A percentile compares a stretch with the other conserved stretches of the same genome.
Conservation (phyloP, 2,797 vertebrate species). For the Pangasius sanitwongsei region DNA sequence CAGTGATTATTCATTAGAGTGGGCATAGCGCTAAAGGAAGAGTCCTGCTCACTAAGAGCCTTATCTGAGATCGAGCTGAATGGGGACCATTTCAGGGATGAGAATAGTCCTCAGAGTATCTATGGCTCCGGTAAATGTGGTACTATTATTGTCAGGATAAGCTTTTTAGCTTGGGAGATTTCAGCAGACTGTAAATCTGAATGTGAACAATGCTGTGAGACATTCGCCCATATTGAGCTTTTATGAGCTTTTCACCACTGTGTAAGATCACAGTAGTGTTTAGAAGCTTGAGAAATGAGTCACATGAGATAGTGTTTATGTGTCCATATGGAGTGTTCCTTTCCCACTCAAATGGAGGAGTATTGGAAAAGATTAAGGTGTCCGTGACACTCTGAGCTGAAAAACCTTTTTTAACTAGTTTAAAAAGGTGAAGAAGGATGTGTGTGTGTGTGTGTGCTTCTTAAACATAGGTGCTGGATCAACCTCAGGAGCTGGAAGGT, state of each 20-base stretch:
- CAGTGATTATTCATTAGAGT: not conserved
- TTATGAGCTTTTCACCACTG: slow-evolving; percentile 53
- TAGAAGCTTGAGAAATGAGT: slow-evolving; percentile 49
- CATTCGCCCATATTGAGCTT: slow-evolving; percentile 54
- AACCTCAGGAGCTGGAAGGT: not conserved
- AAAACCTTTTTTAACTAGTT: not conserved
- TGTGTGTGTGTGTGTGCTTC: not conserved
- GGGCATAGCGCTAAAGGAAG: slow-evolving; percentile 18
- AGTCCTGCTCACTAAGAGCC: slow-evolving; percentile 19
- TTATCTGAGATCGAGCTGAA: slow-evolving; percentile 38
- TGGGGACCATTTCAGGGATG: slow-evolving; percentile 24
- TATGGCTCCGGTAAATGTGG: slow-evolving; percentile 35
- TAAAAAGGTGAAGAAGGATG: slow-evolving; percentile 3
- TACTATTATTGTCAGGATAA: slow-evolving; percentile 38
- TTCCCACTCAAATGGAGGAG: slow-evolving; percentile 29
- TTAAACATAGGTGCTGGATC: not conserved
- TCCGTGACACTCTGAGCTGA: slow-evolving; percentile 10
- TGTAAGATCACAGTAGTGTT: slow-evolving; percentile 46
- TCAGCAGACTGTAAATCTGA: slow-evolving; percentile 42
- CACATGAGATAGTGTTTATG: slow-evolving; percentile 44
- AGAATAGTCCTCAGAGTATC: slow-evolving; percentile 37
- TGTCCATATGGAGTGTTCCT: slow-evolving; percentile 36
- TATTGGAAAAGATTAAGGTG: slow-evolving; percentile 61
- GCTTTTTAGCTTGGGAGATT: slow-evolving; percentile 39
- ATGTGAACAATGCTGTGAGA: slow-evolving; percentile 49